phyloP scores from a whole-genome alignment of 2,888 invertebrate species.

The Oscheius sp. region DNA sequence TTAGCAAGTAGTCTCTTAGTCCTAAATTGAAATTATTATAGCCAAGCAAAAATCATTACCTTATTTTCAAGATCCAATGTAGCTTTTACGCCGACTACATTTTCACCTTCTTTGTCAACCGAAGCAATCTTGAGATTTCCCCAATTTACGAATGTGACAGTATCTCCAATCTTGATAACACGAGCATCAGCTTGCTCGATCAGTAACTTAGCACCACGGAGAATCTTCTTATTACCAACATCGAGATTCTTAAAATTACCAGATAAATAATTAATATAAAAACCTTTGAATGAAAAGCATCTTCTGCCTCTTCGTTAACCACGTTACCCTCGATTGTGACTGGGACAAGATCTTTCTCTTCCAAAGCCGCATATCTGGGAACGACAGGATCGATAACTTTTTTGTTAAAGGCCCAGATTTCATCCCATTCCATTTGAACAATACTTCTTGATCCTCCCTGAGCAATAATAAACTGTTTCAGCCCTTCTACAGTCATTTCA shows the following conservation, averaged over 20 bases:
- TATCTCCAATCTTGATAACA: slow-evolving; percentile 83
- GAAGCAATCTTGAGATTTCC: slow-evolving; percentile 88
- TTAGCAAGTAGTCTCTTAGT: no score
- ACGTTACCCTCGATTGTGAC: slow-evolving; percentile 77
- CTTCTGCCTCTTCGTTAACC: slow-evolving; percentile 34
- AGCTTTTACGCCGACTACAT: slow-evolving; percentile 77
- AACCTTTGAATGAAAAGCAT: slow-evolving; percentile 53
- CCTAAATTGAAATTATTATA: no score
- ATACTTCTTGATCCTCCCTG: slow-evolving; percentile 95
- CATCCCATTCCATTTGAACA: slow-evolving; percentile 99
- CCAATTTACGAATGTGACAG: slow-evolving; percentile 97
- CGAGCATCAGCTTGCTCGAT: slow-evolving; percentile 77
- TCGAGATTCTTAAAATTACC: slow-evolving; percentile 77
- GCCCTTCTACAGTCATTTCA: slow-evolving; percentile 95
- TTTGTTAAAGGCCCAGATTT: slow-evolving; percentile 99
- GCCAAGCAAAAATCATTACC: slow-evolving; percentile 51
- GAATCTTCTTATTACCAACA: slow-evolving; percentile 81
- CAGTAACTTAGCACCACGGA: slow-evolving; percentile 80
- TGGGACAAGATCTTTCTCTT: slow-evolving; percentile 72
- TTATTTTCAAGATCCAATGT: slow-evolving; percentile 86
- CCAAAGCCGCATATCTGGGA: slow-evolving; percentile 74
- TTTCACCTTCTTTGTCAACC: slow-evolving; percentile 74
- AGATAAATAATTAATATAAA: no score
- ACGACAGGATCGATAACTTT: slow-evolving; percentile 97
- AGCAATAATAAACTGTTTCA: slow-evolving; percentile 94